Percentiles rank a stretch among this genome's conserved stretches.
These are phyloP conservation scores for Chrysolina haemoptera DNA, from an alignment of 2,888 invertebrate species.

Conservation along the genomic window DNA sequence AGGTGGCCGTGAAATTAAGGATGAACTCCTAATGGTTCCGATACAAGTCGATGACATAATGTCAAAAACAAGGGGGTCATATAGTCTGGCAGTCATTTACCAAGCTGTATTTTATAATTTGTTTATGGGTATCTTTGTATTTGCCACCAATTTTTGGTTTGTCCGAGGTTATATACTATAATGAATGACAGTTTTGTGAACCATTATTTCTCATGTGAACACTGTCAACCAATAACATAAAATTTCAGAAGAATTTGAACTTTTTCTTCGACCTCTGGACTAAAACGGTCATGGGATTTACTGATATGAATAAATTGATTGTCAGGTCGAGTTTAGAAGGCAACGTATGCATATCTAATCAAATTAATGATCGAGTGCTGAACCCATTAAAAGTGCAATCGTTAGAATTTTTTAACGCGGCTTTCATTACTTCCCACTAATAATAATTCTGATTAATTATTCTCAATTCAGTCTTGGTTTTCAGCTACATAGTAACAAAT, in stretches of 20 bases:
- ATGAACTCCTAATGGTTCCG: constrained; percentile 53
- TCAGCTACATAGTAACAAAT: constrained; percentile 3
- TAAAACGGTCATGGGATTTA: constrained; percentile 44
- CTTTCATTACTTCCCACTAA: constrained; percentile 3
- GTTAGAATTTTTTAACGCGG: constrained; percentile 14
- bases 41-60: constrained; percentile 46
- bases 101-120: too few relatives aligned
- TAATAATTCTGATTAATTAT: constrained; percentile 21
- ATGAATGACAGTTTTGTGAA: too few relatives aligned
- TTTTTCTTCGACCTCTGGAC: not conserved
- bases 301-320: constrained; percentile 52
- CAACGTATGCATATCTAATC: constrained; percentile 46
- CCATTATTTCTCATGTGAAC: too few relatives aligned
- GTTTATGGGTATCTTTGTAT: too few relatives aligned
- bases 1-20: constrained; percentile 47
- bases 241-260: not conserved
- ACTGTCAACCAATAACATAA: not conserved
- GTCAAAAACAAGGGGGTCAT: constrained; percentile 45
- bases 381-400: constrained; percentile 5
- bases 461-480: constrained; percentile 14
- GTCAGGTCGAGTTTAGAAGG: constrained; percentile 50
- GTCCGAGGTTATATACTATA: too few relatives aligned
- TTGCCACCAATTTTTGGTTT: too few relatives aligned
- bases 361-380: constrained; percentile 2
- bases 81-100: constrained; percentile 38